A percentile compares a stretch with the other conserved stretches of the same genome.
Evolutionary conservation across 2,113 vertebrate species (phyloP).

Genomic region (Carassius gibelio): DNA sequence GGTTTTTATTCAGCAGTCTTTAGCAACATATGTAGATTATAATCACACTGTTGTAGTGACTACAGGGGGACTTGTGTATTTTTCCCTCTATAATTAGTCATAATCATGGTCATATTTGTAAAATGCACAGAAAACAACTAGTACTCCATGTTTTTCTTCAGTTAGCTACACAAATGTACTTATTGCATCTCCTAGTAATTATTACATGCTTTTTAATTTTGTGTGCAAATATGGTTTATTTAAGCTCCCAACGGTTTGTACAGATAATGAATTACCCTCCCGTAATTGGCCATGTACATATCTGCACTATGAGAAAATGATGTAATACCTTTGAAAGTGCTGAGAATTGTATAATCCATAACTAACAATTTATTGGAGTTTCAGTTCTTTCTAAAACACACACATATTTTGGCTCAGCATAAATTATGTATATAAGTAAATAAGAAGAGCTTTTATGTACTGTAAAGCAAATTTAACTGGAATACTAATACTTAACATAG

Average conservation of each 20-base stretch:
- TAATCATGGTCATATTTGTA: neutral
- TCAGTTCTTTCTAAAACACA: constrained; percentile 54
- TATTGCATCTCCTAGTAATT: neutral
- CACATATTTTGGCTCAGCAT: constrained; percentile 59
- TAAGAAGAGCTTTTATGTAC: constrained; percentile 5
- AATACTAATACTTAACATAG: neutral
- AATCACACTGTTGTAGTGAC: neutral
- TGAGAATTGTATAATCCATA: constrained; percentile 55
- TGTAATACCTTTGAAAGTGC: constrained; percentile 63
- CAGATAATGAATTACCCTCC: neutral
- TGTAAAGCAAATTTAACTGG: constrained; percentile 31
- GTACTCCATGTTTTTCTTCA: neutral
- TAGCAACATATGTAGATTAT: constrained; percentile 1
- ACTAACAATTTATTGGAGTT: constrained; percentile 56
- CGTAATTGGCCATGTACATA: constrained; percentile 28
- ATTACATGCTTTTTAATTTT: neutral
- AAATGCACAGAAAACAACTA: neutral
- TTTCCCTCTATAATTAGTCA: neutral
- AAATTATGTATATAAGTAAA: constrained; percentile 51
- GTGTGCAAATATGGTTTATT: neutral
- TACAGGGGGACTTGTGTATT: neutral
- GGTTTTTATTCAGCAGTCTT: constrained; percentile 23
- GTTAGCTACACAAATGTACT: neutral
- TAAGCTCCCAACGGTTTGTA: neutral
- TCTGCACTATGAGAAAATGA: constrained; percentile 31